phyloP scores from a whole-genome alignment of 2,797 vertebrate species.

The Falco cherrug region DNA sequence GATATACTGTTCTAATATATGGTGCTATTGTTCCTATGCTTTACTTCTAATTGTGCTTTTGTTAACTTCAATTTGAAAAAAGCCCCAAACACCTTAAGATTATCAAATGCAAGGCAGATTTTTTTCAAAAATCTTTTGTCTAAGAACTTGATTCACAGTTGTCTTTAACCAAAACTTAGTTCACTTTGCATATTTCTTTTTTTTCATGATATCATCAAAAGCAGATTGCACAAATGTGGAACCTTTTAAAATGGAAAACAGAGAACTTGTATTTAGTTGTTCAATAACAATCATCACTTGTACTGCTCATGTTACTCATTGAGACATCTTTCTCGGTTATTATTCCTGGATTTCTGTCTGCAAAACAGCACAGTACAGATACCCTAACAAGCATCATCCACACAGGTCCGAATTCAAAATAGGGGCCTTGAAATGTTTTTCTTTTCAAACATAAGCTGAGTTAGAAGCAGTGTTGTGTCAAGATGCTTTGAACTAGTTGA shows the following conservation, averaged over 20 bases:
- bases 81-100: neutral
- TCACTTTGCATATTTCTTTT: neutral
- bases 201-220: neutral
- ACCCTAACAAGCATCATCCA: neutral
- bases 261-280: neutral
- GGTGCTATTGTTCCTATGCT: neutral
- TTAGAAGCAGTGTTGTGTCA: neutral
- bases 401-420: neutral
- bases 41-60: neutral
- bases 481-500: neutral
- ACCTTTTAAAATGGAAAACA: neutral
- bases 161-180: neutral
- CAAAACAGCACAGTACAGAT: neutral
- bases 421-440: neutral
- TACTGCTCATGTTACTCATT: neutral
- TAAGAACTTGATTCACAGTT: neutral
- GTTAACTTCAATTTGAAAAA: neutral
- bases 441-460: neutral
- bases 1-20: neutral
- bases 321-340: neutral
- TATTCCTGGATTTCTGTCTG: neutral
- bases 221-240: neutral
- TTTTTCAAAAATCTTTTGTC: neutral
- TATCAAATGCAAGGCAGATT: neutral
- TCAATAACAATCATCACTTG: neutral